Base-by-base conservation (phyloP, 2,888 invertebrate species). In the Sicus ferrugineus region DNA sequence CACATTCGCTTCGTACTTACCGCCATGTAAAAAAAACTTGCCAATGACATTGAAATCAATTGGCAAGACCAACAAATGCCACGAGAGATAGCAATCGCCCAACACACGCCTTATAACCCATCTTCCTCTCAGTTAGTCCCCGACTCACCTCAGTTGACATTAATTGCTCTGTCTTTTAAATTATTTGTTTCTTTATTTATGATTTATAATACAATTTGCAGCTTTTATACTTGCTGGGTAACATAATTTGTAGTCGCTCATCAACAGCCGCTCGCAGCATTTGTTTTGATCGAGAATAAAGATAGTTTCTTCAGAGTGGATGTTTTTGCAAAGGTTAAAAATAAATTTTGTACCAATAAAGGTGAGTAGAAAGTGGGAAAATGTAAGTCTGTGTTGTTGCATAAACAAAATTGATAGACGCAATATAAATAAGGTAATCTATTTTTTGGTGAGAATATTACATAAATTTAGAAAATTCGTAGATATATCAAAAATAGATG, bases 11-110 rank as follows among this genome's bases (percentile, higher is more conserved):
- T 16, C 42, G 38, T 9, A 42, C 9, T 4, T n/a, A 7, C 9
- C n/a, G 42, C 16, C 3, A 9, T 34, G n/a, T 9, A 9, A 21
- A 48, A 48, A 34, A 38, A 54, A 52, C 68, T 68, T 68, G 68
- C 30, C 54, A 62, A 23, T 68, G 68, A 28, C 68, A 68, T 68
- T 62, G 62, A 63, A 62, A 52, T 42, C 28, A 54, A 54, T 59
- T 34, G 48, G 54, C 66, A 42, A n/a, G 26, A 34, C 34, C 31
- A 34, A 38, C 23, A 38, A 7, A 16, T 54, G 28, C 16, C 28
- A 14, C 23, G 14, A 54, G 23, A 54, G 54, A 28, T 14, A 23
- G 23, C 28, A 19, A n/a, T n/a, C n/a, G n/a, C n/a, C n/a, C n/a
- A n/a, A n/a, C n/a, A n/a, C n/a, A n/a, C n/a, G n/a, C n/a, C n/a